Percentiles rank a stretch among this genome's conserved stretches.
Evolutionary conservation across 2,113 vertebrate species (phyloP).

Genomic region (Pomatostomus ruficeps): DNA sequence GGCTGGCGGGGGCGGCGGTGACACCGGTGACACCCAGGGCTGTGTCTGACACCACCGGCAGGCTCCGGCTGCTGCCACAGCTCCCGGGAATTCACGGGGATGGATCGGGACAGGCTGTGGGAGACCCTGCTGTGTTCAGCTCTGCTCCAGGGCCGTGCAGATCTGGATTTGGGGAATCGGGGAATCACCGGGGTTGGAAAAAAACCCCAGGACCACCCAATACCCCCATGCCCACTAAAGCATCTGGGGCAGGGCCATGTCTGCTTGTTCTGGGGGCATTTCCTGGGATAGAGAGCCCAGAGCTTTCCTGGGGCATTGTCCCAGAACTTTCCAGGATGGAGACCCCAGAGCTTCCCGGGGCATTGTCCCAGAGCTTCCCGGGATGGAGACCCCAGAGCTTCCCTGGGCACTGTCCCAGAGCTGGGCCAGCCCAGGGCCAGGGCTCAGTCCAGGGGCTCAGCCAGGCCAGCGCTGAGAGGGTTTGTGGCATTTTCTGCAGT

Average conservation of each 20-base stretch:
- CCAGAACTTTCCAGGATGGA: neutral
- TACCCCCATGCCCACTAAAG: neutral
- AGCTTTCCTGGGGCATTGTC: neutral
- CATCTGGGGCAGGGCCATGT: neutral
- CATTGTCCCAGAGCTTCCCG: neutral
- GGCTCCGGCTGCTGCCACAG: neutral
- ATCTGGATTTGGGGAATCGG: fast-evolving
- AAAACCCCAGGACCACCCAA: neutral
- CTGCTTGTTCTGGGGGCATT: neutral
- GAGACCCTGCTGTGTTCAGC: no score
- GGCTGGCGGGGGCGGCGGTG: neutral
- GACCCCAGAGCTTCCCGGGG: neutral
- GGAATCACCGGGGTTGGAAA: neutral
- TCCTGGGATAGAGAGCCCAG: neutral
- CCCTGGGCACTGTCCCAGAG: neutral
- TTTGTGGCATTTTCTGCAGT: fast-evolving
- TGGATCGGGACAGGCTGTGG: neutral
- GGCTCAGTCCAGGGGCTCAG: neutral
- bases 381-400: fast-evolving
- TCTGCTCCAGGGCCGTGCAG: no score
- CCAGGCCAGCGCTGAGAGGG: neutral
- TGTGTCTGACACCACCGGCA: neutral
- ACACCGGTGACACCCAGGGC: neutral
- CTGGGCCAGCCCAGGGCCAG: neutral
- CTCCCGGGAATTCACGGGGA: neutral